Evolutionary conservation across 2,888 invertebrate species (phyloP).

Genomic region (Ctena decussata): DNA sequence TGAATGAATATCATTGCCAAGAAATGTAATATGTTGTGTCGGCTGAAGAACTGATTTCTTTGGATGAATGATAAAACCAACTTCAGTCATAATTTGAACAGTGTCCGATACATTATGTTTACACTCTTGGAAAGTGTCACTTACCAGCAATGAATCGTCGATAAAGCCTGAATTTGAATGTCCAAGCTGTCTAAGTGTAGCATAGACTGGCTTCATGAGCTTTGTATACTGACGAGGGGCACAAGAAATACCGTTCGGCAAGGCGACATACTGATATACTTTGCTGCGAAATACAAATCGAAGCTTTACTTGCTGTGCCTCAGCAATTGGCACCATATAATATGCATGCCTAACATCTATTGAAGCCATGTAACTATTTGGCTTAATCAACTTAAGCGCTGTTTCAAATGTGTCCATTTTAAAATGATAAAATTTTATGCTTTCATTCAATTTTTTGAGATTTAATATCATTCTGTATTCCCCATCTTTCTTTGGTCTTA

Average conservation of each 20-base stretch:
- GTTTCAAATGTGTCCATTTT: slow-evolving; percentile 65
- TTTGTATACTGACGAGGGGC: slow-evolving; percentile 67
- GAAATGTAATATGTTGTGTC: background rate
- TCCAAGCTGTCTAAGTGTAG: slow-evolving; percentile 45
- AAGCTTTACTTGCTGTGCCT: slow-evolving; percentile 35
- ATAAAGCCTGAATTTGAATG: slow-evolving; percentile 53
- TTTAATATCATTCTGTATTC: slow-evolving; percentile 50
- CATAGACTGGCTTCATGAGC: slow-evolving; percentile 63
- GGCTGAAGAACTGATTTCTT: slow-evolving; percentile 11
- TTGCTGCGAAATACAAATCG: slow-evolving; percentile 39
- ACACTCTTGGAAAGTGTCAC: slow-evolving; percentile 38
- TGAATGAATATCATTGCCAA: too few species aligned
- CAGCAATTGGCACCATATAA: slow-evolving; percentile 56
- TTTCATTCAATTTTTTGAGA: slow-evolving; percentile 45
- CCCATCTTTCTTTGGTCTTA: slow-evolving; percentile 31
- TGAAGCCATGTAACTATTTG: slow-evolving; percentile 58
- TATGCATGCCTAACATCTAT: slow-evolving; percentile 60
- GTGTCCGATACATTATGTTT: too few species aligned
- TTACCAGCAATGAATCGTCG: slow-evolving; percentile 56
- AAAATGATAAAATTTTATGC: slow-evolving; percentile 62
- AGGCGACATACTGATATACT: slow-evolving; percentile 37
- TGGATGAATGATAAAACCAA: slow-evolving; percentile 32
- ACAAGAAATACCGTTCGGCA: slow-evolving; percentile 58
- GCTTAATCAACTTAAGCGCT: slow-evolving; percentile 40
- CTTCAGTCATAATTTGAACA: too few species aligned